phyloP scores from a whole-genome alignment of 1,140 invertebrate species.

The Aphelenchoides besseyi region DNA sequence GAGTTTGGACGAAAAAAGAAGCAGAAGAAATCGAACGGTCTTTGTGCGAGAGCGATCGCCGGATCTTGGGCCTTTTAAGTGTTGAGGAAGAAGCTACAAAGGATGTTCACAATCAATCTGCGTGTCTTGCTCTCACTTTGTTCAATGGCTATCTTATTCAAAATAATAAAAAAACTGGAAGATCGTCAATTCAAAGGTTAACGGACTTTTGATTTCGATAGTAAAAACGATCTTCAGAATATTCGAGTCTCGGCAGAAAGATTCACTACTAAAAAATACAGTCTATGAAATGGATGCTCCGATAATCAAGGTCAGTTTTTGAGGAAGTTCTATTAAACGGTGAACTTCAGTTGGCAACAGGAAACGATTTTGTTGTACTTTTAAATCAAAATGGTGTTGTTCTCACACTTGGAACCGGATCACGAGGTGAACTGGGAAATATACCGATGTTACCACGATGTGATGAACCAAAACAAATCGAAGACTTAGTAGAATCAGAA shows the following conservation, averaged over 20 bases:
- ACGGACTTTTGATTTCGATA: background rate
- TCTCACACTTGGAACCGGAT: constrained; percentile 16
- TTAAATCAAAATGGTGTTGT: constrained; percentile 5
- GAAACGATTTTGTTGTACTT: constrained; percentile 28
- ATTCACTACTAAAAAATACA: background rate
- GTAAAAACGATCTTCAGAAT: constrained; percentile 4
- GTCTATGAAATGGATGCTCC: background rate
- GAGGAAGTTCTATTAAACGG: too few relatives aligned
- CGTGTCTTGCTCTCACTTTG: background rate
- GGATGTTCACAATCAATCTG: too few relatives aligned
- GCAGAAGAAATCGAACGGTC: background rate
- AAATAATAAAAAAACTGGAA: constrained; percentile 30
- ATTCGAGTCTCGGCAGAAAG: background rate
- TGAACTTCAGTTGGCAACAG: constrained; percentile 19
- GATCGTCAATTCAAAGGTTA: constrained; percentile 22
- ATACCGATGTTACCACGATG: background rate
- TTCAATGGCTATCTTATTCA: constrained; percentile 7
- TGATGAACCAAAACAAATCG: background rate
- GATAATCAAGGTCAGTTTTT: background rate
- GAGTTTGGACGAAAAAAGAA: background rate
- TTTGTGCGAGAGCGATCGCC: background rate
- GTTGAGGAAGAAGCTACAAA: background rate
- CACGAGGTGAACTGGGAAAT: constrained; percentile 14
- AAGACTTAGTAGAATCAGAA: constrained; percentile 16
- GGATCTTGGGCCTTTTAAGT: background rate